These are phyloP conservation scores for Lithobius niger DNA, from an alignment of 1,140 invertebrate species.

Conservation along the genomic window DNA sequence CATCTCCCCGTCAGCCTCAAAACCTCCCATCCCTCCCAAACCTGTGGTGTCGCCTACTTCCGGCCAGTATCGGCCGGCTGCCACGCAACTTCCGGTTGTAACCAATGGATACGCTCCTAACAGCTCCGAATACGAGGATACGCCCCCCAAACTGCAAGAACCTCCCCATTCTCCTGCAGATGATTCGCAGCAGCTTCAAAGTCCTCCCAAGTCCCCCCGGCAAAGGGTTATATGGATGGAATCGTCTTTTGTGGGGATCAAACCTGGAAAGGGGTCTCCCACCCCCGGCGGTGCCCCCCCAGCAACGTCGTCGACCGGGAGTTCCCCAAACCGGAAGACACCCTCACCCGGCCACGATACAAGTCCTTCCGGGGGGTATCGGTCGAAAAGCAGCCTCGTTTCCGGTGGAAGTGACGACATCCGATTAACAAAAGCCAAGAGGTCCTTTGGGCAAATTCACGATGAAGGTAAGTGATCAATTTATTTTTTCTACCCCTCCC, in stretches of 20 bases:
- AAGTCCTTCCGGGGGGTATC: background rate
- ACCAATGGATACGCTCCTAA: background rate
- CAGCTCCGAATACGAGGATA: too few species aligned
- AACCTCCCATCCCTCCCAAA: background rate
- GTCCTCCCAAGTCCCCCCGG: background rate
- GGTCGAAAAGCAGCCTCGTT: background rate
- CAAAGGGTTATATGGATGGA: slow-evolving; percentile 3
- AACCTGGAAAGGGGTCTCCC: background rate
- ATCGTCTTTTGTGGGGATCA: slow-evolving; percentile 1
- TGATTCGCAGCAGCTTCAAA: too few species aligned
- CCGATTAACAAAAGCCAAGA: background rate
- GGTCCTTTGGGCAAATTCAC: background rate
- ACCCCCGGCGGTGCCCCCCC: background rate
- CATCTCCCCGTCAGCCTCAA: background rate
- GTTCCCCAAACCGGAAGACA: background rate
- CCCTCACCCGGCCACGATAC: background rate
- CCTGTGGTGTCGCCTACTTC: background rate
- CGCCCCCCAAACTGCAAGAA: too few species aligned
- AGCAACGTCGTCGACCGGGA: background rate
- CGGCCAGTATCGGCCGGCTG: background rate
- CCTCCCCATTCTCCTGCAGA: too few species aligned
- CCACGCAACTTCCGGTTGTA: background rate
- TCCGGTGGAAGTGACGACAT: background rate
- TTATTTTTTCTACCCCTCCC: too few species aligned
- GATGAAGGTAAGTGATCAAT: slow-evolving; percentile 1